Evolutionary conservation across 2,113 vertebrate genomes (phyloP).

Genomic region (Callospermophilus lateralis): DNA sequence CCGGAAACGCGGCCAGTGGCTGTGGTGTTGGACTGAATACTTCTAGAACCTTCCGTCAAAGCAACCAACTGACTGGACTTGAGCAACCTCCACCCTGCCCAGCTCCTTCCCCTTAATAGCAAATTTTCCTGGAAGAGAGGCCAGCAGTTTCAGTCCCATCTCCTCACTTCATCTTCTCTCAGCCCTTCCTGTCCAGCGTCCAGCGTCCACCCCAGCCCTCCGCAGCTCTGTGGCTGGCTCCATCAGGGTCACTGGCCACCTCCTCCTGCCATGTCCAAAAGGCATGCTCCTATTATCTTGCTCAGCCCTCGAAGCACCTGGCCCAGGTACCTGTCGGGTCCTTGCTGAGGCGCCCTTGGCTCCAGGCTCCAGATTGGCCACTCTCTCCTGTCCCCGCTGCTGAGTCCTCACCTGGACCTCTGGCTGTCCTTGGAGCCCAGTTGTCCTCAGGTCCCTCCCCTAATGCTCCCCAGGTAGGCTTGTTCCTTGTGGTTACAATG

Average conservation of each 20-base stretch:
- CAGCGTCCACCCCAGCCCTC: no score
- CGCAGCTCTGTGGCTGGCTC: not conserved
- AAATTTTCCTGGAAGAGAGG: not conserved
- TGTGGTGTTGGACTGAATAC: not conserved
- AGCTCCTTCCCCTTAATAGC: not conserved
- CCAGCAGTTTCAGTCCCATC: not conserved
- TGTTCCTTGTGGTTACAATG: not conserved
- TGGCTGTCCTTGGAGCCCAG: not conserved
- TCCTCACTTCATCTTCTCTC: not conserved
- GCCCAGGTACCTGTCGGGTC: not conserved
- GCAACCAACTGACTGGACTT: not conserved
- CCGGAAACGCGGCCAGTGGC: no score
- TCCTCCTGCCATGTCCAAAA: not conserved
- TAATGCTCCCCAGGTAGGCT: no score
- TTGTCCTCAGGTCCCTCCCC: not conserved
- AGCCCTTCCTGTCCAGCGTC: accelerated
- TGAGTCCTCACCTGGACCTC: no score
- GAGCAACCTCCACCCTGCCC: not conserved
- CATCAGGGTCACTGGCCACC: not conserved
- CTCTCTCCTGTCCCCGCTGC: not conserved
- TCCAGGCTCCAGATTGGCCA: accelerated
- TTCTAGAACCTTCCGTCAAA: not conserved
- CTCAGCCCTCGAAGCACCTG: not conserved
- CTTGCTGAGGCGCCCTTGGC: not conserved
- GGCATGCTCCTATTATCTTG: not conserved